Conservation (phyloP, 2,797 vertebrate genomes). For the Helostoma temminkii region DNA sequence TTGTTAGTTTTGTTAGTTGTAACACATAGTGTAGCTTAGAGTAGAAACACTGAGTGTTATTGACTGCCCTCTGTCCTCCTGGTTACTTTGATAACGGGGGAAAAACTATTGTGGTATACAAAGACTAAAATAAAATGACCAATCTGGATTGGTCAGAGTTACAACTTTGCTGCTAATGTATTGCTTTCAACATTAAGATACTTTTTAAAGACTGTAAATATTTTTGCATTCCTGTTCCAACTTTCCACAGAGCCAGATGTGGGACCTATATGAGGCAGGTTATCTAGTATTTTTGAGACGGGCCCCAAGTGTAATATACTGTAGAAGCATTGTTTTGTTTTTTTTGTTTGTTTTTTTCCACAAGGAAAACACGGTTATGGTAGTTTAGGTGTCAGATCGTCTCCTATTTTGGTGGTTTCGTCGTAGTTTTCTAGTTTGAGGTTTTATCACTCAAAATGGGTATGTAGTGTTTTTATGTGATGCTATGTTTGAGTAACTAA, state of each 20-base stretch:
- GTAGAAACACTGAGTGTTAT: background rate
- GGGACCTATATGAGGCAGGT: background rate
- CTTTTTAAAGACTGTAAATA: too few relatives aligned
- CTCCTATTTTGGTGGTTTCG: background rate
- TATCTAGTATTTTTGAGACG: slow-evolving; percentile 22
- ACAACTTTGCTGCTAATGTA: slow-evolving; percentile 28
- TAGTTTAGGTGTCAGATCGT: slow-evolving; percentile 13
- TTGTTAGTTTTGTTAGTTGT: background rate
- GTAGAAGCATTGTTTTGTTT: background rate
- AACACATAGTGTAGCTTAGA: background rate
- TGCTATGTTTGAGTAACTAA: slow-evolving; percentile 1
- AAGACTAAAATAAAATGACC: background rate
- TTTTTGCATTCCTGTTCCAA: too few relatives aligned
- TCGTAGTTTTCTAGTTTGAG: slow-evolving; percentile 11
- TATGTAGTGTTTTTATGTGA: slow-evolving; percentile 13
- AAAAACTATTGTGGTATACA: background rate
- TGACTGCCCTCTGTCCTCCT: too few relatives aligned
- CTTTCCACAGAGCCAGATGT: background rate
- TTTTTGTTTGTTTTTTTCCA: too few relatives aligned
- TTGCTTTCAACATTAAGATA: too few relatives aligned
- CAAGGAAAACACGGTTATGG: slow-evolving; percentile 21
- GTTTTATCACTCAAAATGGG: slow-evolving; percentile 1
- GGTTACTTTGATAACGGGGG: background rate
- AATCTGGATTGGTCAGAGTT: background rate
- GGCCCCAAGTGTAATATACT: background rate